phyloP scores from a whole-genome alignment of 2,797 vertebrate species.

The Pelobates cultripes region DNA sequence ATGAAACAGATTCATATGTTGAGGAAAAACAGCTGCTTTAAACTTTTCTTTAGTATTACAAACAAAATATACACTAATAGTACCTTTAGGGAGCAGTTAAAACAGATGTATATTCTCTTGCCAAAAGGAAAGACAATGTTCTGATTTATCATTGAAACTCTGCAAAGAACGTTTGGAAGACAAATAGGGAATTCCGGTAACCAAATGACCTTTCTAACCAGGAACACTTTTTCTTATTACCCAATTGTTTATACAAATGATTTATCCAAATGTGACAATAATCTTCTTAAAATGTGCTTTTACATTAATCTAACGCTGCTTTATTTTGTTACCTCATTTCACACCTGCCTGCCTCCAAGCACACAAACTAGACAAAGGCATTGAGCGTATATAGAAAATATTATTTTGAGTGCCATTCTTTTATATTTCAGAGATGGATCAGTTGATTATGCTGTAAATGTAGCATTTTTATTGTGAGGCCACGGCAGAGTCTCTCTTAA shows the following conservation, averaged over 20 bases:
- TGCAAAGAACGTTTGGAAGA: conserved; percentile 25
- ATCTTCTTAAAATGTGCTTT: conserved; percentile 41
- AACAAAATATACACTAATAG: conserved; percentile 11
- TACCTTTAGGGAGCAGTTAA: conserved; percentile 9
- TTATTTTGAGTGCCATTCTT: conserved; percentile 32
- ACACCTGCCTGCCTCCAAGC: conserved; percentile 51
- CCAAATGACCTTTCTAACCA: conserved; percentile 49
- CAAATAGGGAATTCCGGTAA: conserved; percentile 34
- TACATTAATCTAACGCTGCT: conserved; percentile 48
- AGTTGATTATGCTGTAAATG: conserved; percentile 50
- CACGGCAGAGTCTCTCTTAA: conserved; percentile 42
- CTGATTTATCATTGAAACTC: conserved; percentile 40
- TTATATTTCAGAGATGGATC: conserved; percentile 45
- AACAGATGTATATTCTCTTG: conserved; percentile 20
- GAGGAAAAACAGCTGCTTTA: neutral
- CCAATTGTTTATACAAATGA: conserved; percentile 49
- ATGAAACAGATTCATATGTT: conserved; percentile 1
- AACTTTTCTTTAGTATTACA: conserved; percentile 24
- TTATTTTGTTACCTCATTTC: conserved; percentile 55
- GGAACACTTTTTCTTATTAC: conserved; percentile 46
- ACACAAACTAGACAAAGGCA: conserved; percentile 29
- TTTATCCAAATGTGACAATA: conserved; percentile 51
- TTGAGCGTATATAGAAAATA: conserved; percentile 36
- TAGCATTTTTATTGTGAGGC: conserved; percentile 45
- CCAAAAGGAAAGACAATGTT: conserved; percentile 25